Base-by-base conservation (phyloP, 2,113 vertebrate species). In the Malurus alboscapulatus region DNA sequence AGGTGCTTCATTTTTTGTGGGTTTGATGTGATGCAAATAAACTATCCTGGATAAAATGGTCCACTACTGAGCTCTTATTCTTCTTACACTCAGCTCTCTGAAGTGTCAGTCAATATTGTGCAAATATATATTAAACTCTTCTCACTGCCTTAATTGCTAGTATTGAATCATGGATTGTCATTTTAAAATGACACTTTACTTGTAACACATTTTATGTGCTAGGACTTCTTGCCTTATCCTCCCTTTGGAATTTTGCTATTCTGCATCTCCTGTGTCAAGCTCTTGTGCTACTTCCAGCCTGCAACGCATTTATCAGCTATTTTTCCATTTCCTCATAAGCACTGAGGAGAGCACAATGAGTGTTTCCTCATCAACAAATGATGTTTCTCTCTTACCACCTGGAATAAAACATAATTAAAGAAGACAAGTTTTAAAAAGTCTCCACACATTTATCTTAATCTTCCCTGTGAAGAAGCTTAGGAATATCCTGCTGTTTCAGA, bases 381-480 rank as follows among this genome's bases (percentile, higher is more conserved):
- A 27, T 34, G n/a, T 40, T 84, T 92, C 81, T 84, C 29, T 84
- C 25, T 22, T 89, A 69, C 17, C 38, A 32, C 8, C 26, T 69
- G 68, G 7, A 89, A 87, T 53, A 69, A 73, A 88, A 20, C 15
- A 47, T 44, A 79, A 32, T 74, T 72, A 57, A 73, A 86, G 42
- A 61, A 21, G 44, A 44, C 59, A 61, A 68, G 19, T 68, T 76
- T 86, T 44, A 48, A 57, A 71, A 84, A 58, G 5, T 73, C 30
- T 86, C 50, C 51, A 54, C 50, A 82, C 25, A 48, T 92, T 94
- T 90, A 72, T 93, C 82, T 92, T 88, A 51, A 77, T 84, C 36
- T 71, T 75, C 45, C 55, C 20, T 58, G 24, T 57, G 53, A 76
- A 75, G 62, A 79, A 61, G 7, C n/a, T 72, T 72, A 67, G 53